Percentiles rank a stretch among this genome's conserved stretches.
Evolutionary conservation across 2,797 vertebrate genomes (phyloP).

Genomic region (Pangasius macronema): DNA sequence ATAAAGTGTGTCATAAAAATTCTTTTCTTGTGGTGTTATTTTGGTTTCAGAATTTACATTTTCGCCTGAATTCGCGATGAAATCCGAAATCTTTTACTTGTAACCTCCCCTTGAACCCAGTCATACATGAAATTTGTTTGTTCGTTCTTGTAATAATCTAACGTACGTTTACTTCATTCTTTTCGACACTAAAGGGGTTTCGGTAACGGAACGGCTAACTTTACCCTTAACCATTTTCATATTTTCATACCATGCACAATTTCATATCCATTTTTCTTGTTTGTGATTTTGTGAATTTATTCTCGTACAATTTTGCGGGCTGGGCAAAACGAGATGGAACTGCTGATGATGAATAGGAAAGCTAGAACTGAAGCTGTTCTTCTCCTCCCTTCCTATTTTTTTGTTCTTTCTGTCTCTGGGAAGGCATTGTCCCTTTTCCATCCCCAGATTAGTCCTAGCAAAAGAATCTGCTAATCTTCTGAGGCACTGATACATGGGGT

Average conservation of each 20-base stretch:
- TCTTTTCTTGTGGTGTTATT: neutral
- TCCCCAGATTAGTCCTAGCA: slow-evolving; percentile 76
- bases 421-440: slow-evolving; percentile 66
- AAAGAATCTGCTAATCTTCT: slow-evolving; percentile 77
- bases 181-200: no score
- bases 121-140: slow-evolving; percentile 11
- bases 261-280: neutral
- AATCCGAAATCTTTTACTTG: neutral
- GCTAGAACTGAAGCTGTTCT: slow-evolving; percentile 24
- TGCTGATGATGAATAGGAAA: slow-evolving; percentile 14
- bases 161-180: no score
- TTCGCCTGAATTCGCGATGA: neutral
- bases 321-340: slow-evolving; percentile 6
- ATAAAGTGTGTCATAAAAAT: neutral
- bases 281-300: neutral
- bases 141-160: no score
- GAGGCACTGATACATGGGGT: slow-evolving; percentile 71
- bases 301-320: slow-evolving; percentile 28
- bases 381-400: slow-evolving; percentile 2
- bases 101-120: neutral
- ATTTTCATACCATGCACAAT: neutral
- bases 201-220: no score
- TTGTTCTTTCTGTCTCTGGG: slow-evolving; percentile 51
- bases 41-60: neutral
- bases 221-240: neutral